These are phyloP conservation scores for Diadophis punctatus DNA, from an alignment of 2,113 vertebrate species.

Conservation along the genomic window DNA sequence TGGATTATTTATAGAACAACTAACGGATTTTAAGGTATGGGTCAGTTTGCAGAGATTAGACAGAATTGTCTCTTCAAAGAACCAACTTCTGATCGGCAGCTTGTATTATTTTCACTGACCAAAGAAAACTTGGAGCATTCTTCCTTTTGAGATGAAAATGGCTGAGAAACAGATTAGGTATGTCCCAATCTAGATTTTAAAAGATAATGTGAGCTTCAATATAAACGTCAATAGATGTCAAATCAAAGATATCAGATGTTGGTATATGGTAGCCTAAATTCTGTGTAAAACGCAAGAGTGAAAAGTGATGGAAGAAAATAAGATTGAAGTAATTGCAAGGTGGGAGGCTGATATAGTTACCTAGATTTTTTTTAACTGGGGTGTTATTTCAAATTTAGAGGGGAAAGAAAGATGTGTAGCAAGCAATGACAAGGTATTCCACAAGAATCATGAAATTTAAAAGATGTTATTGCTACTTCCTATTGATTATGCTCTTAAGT, in stretches of 20 bases:
- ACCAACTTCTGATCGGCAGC: conserved; percentile 17
- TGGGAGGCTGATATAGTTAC: not conserved
- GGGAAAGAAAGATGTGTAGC: not conserved
- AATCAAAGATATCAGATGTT: not conserved
- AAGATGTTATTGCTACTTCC: not conserved
- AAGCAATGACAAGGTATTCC: not conserved
- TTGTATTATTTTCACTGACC: conserved; percentile 22
- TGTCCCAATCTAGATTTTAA: not conserved
- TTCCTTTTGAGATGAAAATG: conserved; percentile 60
- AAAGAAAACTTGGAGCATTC: conserved; percentile 8
- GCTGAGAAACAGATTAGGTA: conserved; percentile 75
- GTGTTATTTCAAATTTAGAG: not conserved
- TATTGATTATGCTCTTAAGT: not conserved
- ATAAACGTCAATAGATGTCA: not conserved
- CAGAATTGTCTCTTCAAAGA: conserved; percentile 36
- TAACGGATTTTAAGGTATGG: conserved; percentile 18
- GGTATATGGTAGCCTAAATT: not conserved
- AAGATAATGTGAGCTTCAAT: not conserved
- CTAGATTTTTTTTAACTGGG: not conserved
- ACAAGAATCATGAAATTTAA: not conserved
- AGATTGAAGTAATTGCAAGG: not conserved
- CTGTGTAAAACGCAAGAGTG: not conserved
- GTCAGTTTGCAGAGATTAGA: conserved; percentile 52
- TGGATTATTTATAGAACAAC: conserved; percentile 36
- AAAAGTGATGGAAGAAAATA: not conserved